Base-by-base conservation (phyloP, 1,140 invertebrate species). In the Caenorhabditis tropicalis region DNA sequence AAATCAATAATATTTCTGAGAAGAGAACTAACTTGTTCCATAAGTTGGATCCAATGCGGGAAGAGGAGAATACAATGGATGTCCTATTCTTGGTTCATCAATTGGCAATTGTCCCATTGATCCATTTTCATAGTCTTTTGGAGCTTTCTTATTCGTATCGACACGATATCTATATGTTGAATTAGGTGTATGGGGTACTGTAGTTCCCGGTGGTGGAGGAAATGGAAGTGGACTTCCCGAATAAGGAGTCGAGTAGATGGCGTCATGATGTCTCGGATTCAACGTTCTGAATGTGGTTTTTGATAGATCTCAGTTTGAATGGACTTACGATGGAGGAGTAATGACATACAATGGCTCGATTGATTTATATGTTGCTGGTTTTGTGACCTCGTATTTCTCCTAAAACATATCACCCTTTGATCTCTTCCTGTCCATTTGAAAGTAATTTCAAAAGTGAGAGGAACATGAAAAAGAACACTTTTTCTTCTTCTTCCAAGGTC, bases 291-390 rank as follows among this genome's bases (percentile, higher is more conserved):
- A 81, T 19, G 19, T 19, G 19, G 15, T 21, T 51, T 80, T 21
- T 4, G 7, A 48, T 27, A 19, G 4, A 9, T 19, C 0, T n/a
- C 10, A 48, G 24, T 10, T 48, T 39, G 9, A 29, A 27, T 19
- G n/a, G 27, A 48, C 83, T 31, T 43, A 84, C 53, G 65, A 51
- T 10, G 79, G 80, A 15, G 86, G 86, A 79, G 84, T 87, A 51
- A 87, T 74, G 21, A 87, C 84, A 74, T 87, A 87, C 9, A 87
- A 60, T 6, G 86, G 86, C 56, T 87, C 86, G 51, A 87, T 86
- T 10, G 84, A 87, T 51, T 86, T 87, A 84, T 87, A 87, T 15
- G 84, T 82, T 5, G 86, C 86, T 12, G 74, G 81, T 12, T 86
- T 86, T 9, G 79, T 87, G 21, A 87, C 86, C 27, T 87, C 86